These are phyloP conservation scores for Ptycholaimellus sp. DNA, from an alignment of 2,888 invertebrate genomes.

Conservation along the genomic window DNA sequence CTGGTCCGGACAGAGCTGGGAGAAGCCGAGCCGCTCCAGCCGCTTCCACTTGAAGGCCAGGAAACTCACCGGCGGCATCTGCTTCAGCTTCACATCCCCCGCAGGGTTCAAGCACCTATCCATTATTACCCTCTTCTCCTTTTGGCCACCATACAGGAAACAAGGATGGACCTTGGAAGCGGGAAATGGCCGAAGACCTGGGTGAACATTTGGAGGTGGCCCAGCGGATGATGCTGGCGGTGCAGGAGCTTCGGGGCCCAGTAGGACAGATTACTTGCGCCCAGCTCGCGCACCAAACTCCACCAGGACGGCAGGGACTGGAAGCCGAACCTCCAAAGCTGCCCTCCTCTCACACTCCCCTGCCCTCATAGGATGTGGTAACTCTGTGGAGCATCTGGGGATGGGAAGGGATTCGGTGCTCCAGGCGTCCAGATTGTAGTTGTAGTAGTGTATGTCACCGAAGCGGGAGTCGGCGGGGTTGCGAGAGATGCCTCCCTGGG, in stretches of 20 bases:
- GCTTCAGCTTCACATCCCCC: too few species aligned
- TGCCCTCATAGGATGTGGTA: too few species aligned
- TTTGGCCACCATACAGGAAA: too few species aligned
- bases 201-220: conserved; percentile 32
- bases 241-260: conserved; percentile 30
- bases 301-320: conserved; percentile 49
- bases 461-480: conserved; percentile 53
- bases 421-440: conserved; percentile 54
- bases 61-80: too few species aligned
- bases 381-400: conserved; percentile 72
- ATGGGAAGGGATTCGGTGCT: conserved; percentile 47
- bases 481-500: conserved; percentile 44
- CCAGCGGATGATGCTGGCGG: conserved; percentile 62
- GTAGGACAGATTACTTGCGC: background rate
- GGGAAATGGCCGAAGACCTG: conserved; percentile 18
- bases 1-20: too few species aligned
- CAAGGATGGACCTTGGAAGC: too few species aligned
- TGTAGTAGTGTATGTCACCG: conserved; percentile 71
- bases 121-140: too few species aligned
- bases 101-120: too few species aligned
- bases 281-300: background rate
- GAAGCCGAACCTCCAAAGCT: too few species aligned
- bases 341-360: too few species aligned
- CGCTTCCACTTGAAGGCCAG: too few species aligned
- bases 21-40: too few species aligned